Evolutionary conservation across 2,888 invertebrate genomes (phyloP).

Genomic region (Tubulanus polymorphus): DNA sequence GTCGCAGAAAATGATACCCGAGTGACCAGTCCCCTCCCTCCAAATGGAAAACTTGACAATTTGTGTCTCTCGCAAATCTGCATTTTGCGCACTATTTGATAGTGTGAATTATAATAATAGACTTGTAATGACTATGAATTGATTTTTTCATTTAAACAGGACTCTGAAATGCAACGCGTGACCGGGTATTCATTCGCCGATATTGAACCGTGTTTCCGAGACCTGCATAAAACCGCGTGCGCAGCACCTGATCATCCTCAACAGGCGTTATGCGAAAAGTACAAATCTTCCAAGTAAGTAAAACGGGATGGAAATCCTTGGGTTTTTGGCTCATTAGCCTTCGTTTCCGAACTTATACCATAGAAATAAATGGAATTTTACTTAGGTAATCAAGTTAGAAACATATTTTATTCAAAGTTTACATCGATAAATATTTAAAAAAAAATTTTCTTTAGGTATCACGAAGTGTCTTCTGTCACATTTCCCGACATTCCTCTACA

Average conservation of each 20-base stretch:
- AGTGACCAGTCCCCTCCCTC: no score
- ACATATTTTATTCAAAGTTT: no score
- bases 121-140: neutral
- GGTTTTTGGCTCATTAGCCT: neutral
- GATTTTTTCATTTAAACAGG: slow-evolving; percentile 24
- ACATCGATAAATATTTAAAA: no score
- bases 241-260: slow-evolving; percentile 68
- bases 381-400: neutral
- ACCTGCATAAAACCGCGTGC: slow-evolving; percentile 68
- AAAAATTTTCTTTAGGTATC: no score
- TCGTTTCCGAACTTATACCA: neutral
- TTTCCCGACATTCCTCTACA: no score
- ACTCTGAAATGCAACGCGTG: slow-evolving; percentile 59
- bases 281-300: slow-evolving; percentile 60
- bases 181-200: slow-evolving; percentile 68
- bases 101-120: no score
- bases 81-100: no score
- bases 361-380: neutral
- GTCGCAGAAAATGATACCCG: neutral
- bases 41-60: no score
- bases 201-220: slow-evolving; percentile 65
- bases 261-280: slow-evolving; percentile 86
- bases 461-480: no score
- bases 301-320: neutral
- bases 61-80: no score